Base-by-base conservation (phyloP, 2,113 vertebrate genomes). In the Carassius carassius region DNA sequence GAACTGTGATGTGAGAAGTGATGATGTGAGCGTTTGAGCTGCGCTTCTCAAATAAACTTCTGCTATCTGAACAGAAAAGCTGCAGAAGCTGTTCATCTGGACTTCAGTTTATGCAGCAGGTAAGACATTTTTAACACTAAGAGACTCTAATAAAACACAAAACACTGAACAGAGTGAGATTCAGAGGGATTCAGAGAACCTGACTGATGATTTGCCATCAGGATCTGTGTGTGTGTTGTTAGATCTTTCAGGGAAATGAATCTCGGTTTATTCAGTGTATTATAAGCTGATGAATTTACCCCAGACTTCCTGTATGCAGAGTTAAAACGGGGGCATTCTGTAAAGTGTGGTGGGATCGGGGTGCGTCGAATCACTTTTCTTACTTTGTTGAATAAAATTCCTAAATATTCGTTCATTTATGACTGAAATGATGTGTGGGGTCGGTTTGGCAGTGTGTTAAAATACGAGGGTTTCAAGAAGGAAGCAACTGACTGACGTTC, bases 51-150 rank as follows among this genome's bases (percentile, higher is more conserved):
- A 1, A 58, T 1, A 0, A 77, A 77, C 75, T 77, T 77, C 75
- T 77, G 29, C 75, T n/a, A 37, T 77, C 47, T 25, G 23, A 75
- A 12, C 21, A 19, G 41, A 21, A 41, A 47, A 12, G 12, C 41
- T 41, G n/a, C 11, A 14, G 29, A 69, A 35, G 32, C 29, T 54
- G 14, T 69, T 69, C 7, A 67, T 67, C 16, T 35, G 25, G 3
- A 32, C 74, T 76, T 54, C 3, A 76, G n/a, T 51, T 10, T 5
- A 32, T 10, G 13, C 72, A 75, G 23, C n/a, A 0, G 65, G 65
- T 69, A 69, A 78, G 54, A 63, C 58, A 41, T 51, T 35, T 41
- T 63, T 32, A 17, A 69, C 41, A 2, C 75, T 83, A 7, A 91
- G 86, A 73, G 88, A 2, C 74, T 67, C 44, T 2, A 16, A 16